These are phyloP conservation scores for Bufo gargarizans DNA, from an alignment of 2,113 vertebrate genomes.

Conservation along the genomic window DNA sequence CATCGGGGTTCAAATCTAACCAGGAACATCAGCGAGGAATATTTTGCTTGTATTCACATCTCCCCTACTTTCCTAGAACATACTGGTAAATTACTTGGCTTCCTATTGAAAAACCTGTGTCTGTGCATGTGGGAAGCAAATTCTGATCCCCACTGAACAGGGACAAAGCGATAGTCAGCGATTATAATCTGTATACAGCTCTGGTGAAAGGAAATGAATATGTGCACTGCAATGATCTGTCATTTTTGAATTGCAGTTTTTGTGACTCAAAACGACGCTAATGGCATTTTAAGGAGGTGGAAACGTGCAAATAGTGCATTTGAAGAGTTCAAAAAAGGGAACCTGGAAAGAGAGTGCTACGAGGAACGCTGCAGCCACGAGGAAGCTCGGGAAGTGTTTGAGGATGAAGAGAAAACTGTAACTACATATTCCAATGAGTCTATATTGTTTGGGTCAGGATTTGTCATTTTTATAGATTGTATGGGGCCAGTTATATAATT, in stretches of 20 bases:
- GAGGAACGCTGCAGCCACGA: slow-evolving; percentile 87
- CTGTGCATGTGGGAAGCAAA: too few species aligned
- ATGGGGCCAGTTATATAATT: too few species aligned
- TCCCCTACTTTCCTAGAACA: too few species aligned
- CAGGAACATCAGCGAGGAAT: too few species aligned
- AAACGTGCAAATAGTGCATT: slow-evolving; percentile 80
- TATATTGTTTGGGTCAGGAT: not conserved
- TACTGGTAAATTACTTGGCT: not conserved
- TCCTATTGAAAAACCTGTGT: not conserved
- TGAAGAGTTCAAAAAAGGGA: slow-evolving; percentile 81
- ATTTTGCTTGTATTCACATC: too few species aligned
- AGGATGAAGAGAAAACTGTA: slow-evolving; percentile 79
- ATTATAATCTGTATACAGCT: not conserved
- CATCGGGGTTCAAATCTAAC: too few species aligned
- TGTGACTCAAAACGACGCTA: slow-evolving; percentile 72
- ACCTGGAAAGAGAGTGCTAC: slow-evolving; percentile 87
- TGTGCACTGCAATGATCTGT: not conserved
- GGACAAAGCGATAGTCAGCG: not conserved
- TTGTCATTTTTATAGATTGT: not conserved
- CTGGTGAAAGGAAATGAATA: not conserved
- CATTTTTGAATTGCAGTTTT: slow-evolving; percentile 76
- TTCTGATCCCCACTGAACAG: too few species aligned
- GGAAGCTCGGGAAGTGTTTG: slow-evolving; percentile 88
- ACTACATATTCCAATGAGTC: slow-evolving; percentile 19
- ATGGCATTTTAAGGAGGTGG: slow-evolving; percentile 72